Conservation (phyloP, 2,113 vertebrate species). For the Dunckerocampus dactyliophorus region DNA sequence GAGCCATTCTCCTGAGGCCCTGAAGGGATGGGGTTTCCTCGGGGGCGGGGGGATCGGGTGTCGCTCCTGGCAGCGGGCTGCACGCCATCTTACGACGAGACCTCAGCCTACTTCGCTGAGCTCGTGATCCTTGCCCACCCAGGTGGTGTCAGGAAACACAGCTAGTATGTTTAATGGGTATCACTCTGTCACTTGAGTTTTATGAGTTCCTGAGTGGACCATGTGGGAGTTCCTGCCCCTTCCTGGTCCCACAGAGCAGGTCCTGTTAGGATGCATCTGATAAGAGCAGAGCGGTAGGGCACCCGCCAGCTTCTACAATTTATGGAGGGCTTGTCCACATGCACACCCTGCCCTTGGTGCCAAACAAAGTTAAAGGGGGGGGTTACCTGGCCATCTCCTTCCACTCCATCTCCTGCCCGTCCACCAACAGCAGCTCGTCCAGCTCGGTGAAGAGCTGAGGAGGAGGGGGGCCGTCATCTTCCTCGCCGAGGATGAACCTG, state of each 20-base stretch:
- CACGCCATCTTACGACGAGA: constrained; percentile 10
- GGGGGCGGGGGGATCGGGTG: constrained; percentile 44
- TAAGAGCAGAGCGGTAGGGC: constrained; percentile 43
- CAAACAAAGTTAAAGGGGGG: constrained; percentile 5
- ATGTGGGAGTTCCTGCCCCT: constrained; percentile 47
- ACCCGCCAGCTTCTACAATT: background rate
- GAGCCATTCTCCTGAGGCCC: constrained; percentile 44
- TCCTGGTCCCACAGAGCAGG: constrained; percentile 50
- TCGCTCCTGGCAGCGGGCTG: constrained; percentile 41
- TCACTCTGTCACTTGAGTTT: background rate
- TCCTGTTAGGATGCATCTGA: constrained; percentile 40
- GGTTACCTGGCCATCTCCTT: constrained; percentile 94
- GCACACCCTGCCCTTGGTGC: background rate
- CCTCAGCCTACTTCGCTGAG: background rate
- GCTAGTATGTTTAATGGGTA: background rate
- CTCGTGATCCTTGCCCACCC: background rate
- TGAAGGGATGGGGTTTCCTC: constrained; percentile 60
- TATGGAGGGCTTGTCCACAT: background rate
- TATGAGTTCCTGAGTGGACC: constrained; percentile 13
- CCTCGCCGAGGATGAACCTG: constrained; percentile 94
- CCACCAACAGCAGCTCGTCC: constrained; percentile 87
- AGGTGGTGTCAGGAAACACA: background rate
- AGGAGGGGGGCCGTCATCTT: constrained; percentile 88
- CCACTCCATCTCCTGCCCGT: constrained; percentile 98
- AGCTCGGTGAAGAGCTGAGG: constrained; percentile 98